Base-by-base conservation (phyloP, 2,888 invertebrate species). In the Elysia crispata region DNA sequence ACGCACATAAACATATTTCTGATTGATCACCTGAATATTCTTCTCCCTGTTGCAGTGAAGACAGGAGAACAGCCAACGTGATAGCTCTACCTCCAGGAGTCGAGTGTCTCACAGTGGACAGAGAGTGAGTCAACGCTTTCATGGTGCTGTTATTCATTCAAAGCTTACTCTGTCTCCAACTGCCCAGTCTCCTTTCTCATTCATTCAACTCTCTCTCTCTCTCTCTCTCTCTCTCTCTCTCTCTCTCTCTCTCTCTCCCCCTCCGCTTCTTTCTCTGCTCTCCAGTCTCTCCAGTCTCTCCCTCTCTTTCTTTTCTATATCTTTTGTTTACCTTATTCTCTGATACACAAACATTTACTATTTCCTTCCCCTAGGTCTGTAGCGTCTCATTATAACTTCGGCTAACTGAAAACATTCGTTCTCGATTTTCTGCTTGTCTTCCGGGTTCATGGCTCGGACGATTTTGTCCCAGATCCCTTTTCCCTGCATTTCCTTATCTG, bases 1-100 rank as follows among this genome's bases (percentile, higher is more conserved):
- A n/a, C n/a, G n/a, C n/a, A 20, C 11, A 11, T 64, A 11, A 64
- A 20, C 20, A 20, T 20, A 20, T 54, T 15, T 54, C 15, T 18
- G 15, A 54, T 54, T 13, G 13, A 15, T 54, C 18, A 15, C 54
- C 13, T 54, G 54, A 15, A 54, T 54, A 54, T 54, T 13, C 18
- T 18, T 54, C 18, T 18, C 18, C 6, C 5, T 60, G 23, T 60
- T 25, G n/a, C 83, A 92, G 89, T 81, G 96, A 97, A 85, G 97
- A 97, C 90, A 93, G 94, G 67, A 93, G 98, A 50, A 96, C 97
- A 74, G 98, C 98, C 11, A 97, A 96, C 84, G 96, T 97, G 28
- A 96, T 96, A 69, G 98, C 98, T 0, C 94, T 96, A 89, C 95
- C 76, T 94, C 97, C 30, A 95, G 97, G 82, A 95, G 97, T 76